These are phyloP conservation scores for Rhagologus leucostigma DNA, from an alignment of 2,113 vertebrate species.

Conservation along the genomic window DNA sequence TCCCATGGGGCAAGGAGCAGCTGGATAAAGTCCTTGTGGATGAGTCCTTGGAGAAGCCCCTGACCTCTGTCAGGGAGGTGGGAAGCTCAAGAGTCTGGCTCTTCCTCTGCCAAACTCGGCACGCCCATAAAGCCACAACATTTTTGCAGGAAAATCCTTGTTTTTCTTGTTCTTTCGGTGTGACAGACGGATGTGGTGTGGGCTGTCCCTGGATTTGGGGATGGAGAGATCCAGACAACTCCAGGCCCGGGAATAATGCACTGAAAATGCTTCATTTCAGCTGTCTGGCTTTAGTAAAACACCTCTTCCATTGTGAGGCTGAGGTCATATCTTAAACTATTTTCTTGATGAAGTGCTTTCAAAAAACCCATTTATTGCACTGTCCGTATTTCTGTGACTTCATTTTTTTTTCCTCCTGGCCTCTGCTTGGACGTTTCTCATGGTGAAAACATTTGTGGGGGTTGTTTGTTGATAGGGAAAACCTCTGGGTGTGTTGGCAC, in stretches of 20 bases:
- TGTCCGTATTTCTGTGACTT: neutral
- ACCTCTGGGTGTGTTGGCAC: neutral
- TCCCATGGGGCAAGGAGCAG: neutral
- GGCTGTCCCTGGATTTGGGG: neutral
- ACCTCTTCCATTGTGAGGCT: constrained; percentile 4
- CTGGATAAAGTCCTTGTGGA: neutral
- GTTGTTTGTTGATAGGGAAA: constrained; percentile 27
- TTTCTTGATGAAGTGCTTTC: constrained; percentile 61
- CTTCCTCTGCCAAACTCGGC: neutral
- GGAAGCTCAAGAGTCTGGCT: neutral
- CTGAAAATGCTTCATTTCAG: constrained; percentile 23
- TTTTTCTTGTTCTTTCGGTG: neutral
- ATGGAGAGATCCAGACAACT: neutral
- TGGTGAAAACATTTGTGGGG: constrained; percentile 23
- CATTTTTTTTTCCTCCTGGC: neutral
- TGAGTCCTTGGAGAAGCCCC: neutral
- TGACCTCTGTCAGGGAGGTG: neutral
- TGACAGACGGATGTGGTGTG: neutral
- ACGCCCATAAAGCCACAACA: neutral
- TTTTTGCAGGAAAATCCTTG: neutral
- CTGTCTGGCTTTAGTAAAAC: constrained; percentile 44
- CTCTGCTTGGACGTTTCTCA: neutral
- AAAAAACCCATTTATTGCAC: neutral
- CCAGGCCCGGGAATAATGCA: neutral
- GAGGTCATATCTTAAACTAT: constrained; percentile 47